Conservation (phyloP, 2,888 invertebrate species). For the Hydraecia micacea region DNA sequence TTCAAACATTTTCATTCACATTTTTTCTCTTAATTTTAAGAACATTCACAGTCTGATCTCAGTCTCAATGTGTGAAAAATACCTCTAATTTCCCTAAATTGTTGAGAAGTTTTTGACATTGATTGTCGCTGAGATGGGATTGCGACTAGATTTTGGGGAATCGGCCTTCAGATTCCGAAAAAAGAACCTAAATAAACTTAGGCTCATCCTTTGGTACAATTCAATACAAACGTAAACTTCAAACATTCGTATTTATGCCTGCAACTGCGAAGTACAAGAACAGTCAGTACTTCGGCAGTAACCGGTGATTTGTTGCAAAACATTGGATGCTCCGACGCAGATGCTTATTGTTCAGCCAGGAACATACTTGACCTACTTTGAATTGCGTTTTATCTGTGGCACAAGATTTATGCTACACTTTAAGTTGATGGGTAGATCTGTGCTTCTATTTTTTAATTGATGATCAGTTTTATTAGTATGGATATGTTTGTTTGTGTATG, state of each 20-base stretch:
- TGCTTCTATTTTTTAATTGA: slow-evolving; percentile 44
- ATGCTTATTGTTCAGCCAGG: slow-evolving; percentile 63
- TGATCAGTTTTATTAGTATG: slow-evolving; percentile 20
- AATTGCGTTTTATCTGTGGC: slow-evolving; percentile 47
- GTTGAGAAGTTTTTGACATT: too few species aligned
- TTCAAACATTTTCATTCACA: too few species aligned
- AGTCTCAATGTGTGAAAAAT: too few species aligned
- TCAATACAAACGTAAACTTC: slow-evolving; percentile 1
- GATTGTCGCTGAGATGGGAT: too few species aligned
- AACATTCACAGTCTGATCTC: too few species aligned
- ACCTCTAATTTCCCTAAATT: too few species aligned
- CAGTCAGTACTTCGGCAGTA: slow-evolving; percentile 47
- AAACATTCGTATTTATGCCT: slow-evolving; percentile 18
- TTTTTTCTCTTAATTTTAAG: too few species aligned
- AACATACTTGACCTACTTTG: slow-evolving; percentile 71
- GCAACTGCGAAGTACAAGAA: slow-evolving; percentile 16
- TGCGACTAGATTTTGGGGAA: too few species aligned
- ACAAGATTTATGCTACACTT: slow-evolving; percentile 61
- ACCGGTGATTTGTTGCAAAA: slow-evolving; percentile 61
- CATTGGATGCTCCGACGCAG: slow-evolving; percentile 47
- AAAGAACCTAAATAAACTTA: neutral
- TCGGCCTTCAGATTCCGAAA: too few species aligned
- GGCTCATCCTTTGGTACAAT: slow-evolving; percentile 4
- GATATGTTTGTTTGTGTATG: slow-evolving; percentile 8
- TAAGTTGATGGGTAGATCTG: slow-evolving; percentile 27